These are phyloP conservation scores for Synanthedon vespiformis DNA, from an alignment of 2,888 invertebrate genomes.

Conservation along the genomic window DNA sequence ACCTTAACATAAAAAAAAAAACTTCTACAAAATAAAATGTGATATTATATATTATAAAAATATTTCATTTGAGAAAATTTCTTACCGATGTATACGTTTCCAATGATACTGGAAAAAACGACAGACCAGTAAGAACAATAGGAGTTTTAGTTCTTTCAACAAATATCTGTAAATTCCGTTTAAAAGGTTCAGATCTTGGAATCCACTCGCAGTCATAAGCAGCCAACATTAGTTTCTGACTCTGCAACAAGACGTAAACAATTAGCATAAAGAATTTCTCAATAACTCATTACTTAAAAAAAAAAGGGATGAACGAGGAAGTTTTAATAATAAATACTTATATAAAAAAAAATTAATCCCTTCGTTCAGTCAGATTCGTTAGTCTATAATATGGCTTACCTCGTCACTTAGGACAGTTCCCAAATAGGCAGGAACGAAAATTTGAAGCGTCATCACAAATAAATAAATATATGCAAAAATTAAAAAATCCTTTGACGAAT, in stretches of 20 bases:
- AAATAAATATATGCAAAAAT: constrained; percentile 12
- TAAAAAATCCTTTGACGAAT: constrained; percentile 3
- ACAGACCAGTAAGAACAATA: neutral
- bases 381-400: constrained; percentile 8
- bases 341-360: too few relatives aligned
- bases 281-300: neutral
- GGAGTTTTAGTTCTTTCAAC: constrained; percentile 9
- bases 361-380: too few relatives aligned
- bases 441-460: constrained; percentile 11
- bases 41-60: too few relatives aligned
- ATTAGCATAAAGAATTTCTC: too few relatives aligned
- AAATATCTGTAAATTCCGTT: constrained; percentile 12
- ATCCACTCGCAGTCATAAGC: constrained; percentile 4
- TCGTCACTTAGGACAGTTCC: constrained; percentile 14
- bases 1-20: too few relatives aligned
- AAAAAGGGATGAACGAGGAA: neutral
- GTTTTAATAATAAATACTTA: too few relatives aligned
- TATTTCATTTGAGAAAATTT: neutral
- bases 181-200: constrained; percentile 6
- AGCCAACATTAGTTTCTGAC: constrained; percentile 4
- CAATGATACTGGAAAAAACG: neutral
- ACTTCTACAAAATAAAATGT: too few relatives aligned
- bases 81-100: neutral
- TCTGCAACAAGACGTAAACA: neutral
- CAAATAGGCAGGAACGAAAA: constrained; percentile 16